Evolutionary conservation across 2,888 invertebrate genomes (phyloP).

Genomic region (Eilema sororculum): DNA sequence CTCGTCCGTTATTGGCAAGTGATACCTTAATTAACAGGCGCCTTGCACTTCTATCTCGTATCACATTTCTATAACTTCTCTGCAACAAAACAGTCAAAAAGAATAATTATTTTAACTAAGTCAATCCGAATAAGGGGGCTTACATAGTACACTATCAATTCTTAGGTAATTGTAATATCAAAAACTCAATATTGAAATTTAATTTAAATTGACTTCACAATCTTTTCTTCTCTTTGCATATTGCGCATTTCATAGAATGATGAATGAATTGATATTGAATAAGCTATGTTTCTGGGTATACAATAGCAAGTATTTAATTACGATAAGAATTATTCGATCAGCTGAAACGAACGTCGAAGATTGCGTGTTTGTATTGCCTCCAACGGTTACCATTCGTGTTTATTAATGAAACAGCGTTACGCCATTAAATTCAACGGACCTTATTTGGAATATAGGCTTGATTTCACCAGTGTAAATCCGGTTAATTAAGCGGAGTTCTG

Average conservation of each 20-base stretch:
- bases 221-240: no score
- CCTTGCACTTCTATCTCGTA: no score
- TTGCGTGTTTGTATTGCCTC: constrained; percentile 23
- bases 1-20: no score
- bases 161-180: no score
- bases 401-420: constrained; percentile 17
- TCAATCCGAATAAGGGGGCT: no score
- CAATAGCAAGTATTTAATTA: not conserved
- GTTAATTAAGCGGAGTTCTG: not conserved
- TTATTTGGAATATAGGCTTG: not conserved
- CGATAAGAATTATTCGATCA: constrained; percentile 7
- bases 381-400: constrained; percentile 25
- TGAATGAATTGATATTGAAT: not conserved
- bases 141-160: no score
- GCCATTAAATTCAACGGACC: constrained; percentile 12
- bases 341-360: not conserved
- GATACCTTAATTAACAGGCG: no score
- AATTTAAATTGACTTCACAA: no score
- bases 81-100: no score
- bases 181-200: no score
- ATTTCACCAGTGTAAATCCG: not conserved
- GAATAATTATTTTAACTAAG: no score
- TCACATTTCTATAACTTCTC: no score
- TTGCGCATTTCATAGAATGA: not conserved
- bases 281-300: not conserved